Evolutionary conservation across 2,888 invertebrate species (phyloP), one percentile per base, ranked within the genome.

Genomic region (Ophion obscuratus): DNA sequence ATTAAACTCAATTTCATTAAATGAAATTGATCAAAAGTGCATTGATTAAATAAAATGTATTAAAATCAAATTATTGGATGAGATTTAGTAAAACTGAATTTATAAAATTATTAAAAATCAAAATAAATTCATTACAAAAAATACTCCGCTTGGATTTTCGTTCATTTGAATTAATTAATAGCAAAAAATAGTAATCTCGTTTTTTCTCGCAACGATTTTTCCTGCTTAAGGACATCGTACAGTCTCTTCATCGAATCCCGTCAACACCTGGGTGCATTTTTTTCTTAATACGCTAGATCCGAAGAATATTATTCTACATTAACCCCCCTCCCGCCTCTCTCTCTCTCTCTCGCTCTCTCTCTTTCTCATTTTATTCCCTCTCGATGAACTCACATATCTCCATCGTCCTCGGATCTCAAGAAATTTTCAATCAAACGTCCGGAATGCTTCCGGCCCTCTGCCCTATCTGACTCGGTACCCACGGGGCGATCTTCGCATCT

Each of bases 361-460:
- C 31, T 61, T 44, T 68, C 31, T 62, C 61, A 40, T 31, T 75
- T 79, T 81, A 31, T 61, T 68, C 53, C 70, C 79, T 76, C 84
- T 82, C 88, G 87, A 87, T 1, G 86, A 89, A 81, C 77, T 79
- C 88, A 82, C 90, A 92, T 93, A 90, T 92, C 92, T 90, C 89
- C 81, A 83, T 91, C 75, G 40, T 78, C 59, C 92, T 89, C 81
- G 91, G 92, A 91, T 91, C 91, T 91, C 91, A 90, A 94, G 93
- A 94, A 92, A 93, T 93, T 94, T 94, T 94, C 94, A 94, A 94
- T 94, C 93, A 93, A 93, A 93, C 92, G 93, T 90, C 86, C 83
- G 93, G 93, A 93, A 94, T 94, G 91, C 90, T 89, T 89, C 85
- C 73, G 59, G 71, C 76, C 68, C 24, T 40, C 74, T 31, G 74